phyloP scores from a whole-genome alignment of 2,113 vertebrate species.

The Antechinus flavipes region DNA sequence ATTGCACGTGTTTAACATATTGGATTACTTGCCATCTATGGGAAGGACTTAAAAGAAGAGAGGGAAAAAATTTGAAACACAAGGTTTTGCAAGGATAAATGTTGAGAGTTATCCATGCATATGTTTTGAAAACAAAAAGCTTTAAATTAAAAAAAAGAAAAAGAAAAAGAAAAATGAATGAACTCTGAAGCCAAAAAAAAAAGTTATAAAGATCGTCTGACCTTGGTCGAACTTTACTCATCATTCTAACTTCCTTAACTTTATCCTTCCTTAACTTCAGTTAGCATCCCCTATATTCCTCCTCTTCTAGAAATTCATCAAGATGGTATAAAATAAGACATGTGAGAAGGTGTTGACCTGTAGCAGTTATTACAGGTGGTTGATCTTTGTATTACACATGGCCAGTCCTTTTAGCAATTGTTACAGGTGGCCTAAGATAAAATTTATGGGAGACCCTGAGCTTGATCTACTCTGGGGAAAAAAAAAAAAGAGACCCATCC shows the following conservation, averaged over 20 bases:
- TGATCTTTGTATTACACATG: background rate
- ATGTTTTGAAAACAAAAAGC: no score
- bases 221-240: conserved; percentile 13
- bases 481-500: background rate
- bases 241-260: background rate
- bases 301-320: background rate
- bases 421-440: background rate
- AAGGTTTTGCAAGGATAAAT: no score
- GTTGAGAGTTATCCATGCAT: no score
- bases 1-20: no score
- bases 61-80: no score
- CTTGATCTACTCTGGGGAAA: background rate
- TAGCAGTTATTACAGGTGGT: background rate
- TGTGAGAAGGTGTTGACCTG: background rate
- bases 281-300: background rate
- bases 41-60: no score
- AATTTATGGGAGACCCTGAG: background rate
- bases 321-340: background rate
- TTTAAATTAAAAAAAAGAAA: no score
- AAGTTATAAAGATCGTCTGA: background rate
- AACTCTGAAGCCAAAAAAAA: no score
- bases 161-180: no score
- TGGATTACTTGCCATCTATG: no score
- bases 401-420: no score
- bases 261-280: no score